Percentiles rank a stretch among this genome's conserved stretches.
Evolutionary conservation across 2,113 vertebrate genomes (phyloP).

Genomic region (Neomonachus schauinslandi): DNA sequence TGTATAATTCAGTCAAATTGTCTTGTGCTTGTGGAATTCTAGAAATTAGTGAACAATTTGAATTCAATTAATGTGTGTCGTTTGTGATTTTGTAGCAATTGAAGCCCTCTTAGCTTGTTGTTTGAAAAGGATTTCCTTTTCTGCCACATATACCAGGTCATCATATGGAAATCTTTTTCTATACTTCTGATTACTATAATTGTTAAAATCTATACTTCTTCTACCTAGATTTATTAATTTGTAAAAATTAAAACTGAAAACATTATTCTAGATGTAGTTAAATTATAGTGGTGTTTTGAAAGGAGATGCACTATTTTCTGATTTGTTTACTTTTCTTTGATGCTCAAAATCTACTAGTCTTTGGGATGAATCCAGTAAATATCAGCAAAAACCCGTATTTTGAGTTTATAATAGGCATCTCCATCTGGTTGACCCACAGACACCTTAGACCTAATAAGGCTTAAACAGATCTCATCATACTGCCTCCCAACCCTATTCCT

Average conservation of each 20-base stretch:
- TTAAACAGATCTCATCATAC: neutral
- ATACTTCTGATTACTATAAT: neutral
- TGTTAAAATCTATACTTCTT: neutral
- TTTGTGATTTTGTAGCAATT: neutral
- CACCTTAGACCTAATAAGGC: neutral
- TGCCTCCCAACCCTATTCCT: neutral
- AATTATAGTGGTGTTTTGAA: neutral
- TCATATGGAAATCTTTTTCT: neutral
- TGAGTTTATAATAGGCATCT: neutral
- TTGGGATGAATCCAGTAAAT: neutral
- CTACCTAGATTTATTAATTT: neutral
- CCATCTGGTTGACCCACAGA: fast-evolving
- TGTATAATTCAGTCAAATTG: neutral
- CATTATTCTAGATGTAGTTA: neutral
- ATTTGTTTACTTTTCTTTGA: neutral
- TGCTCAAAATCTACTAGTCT: neutral
- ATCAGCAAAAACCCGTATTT: neutral
- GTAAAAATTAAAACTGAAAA: neutral
- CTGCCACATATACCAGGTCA: neutral
- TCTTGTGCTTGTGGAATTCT: neutral
- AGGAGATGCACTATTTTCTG: neutral
- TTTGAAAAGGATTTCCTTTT: neutral
- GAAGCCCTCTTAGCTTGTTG: neutral
- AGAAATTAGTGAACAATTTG: neutral
- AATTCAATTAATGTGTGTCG: neutral